Percentiles rank a stretch among this genome's conserved stretches.
phyloP scores from a whole-genome alignment of 2,888 invertebrate species.

The Sericinus montela region DNA sequence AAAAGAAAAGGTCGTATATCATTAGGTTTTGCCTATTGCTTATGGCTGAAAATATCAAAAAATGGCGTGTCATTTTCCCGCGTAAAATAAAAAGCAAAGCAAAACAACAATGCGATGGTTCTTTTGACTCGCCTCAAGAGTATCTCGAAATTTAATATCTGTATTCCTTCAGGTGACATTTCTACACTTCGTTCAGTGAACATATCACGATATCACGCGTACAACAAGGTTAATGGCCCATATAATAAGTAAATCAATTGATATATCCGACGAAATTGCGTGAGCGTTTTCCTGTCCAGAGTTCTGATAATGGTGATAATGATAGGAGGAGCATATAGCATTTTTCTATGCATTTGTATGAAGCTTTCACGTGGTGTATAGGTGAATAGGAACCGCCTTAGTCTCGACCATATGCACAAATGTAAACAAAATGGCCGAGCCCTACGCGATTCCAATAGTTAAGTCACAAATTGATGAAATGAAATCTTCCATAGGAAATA shows the following conservation, averaged over 20 bases:
- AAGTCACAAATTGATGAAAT: slow-evolving; percentile 65
- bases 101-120: too few relatives aligned
- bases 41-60: too few relatives aligned
- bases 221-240: slow-evolving; percentile 68
- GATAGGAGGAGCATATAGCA: slow-evolving; percentile 37
- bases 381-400: slow-evolving; percentile 48
- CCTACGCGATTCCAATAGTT: slow-evolving; percentile 59
- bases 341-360: slow-evolving; percentile 45
- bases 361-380: slow-evolving; percentile 35
- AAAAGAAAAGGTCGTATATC: too few relatives aligned
- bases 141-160: too few relatives aligned
- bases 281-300: slow-evolving; percentile 51
- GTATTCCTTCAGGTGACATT: slow-evolving; percentile 32
- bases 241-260: slow-evolving; percentile 74
- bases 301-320: slow-evolving; percentile 40
- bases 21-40: too few relatives aligned
- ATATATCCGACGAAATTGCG: slow-evolving; percentile 52
- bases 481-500: slow-evolving; percentile 75
- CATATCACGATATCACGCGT: slow-evolving; percentile 58
- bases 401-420: slow-evolving; percentile 63
- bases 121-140: too few relatives aligned
- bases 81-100: too few relatives aligned
- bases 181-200: slow-evolving; percentile 49
- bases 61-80: too few relatives aligned
- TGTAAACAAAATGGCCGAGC: slow-evolving; percentile 46